Percentiles rank a stretch among this genome's conserved stretches.
These are phyloP conservation scores for Silurus lanzhouensis DNA, from an alignment of 2,797 vertebrate genomes.

Conservation along the genomic window DNA sequence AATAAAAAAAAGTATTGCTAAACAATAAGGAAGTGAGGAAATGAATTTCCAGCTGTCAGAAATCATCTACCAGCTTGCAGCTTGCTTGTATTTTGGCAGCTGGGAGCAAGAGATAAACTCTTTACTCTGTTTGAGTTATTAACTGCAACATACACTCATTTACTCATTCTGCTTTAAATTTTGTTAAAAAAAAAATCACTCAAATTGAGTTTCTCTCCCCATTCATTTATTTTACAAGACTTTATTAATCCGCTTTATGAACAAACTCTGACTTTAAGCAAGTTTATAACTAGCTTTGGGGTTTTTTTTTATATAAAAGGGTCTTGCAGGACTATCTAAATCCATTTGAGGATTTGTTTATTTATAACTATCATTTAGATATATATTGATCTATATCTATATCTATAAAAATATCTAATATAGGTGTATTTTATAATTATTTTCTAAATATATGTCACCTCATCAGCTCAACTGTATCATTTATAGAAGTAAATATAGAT, in stretches of 20 bases:
- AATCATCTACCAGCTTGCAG: conserved; percentile 1
- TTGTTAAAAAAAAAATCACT: background rate
- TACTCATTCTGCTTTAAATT: background rate
- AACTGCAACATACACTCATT: background rate
- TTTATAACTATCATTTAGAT: background rate
- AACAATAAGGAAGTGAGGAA: background rate
- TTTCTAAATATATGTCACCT: background rate
- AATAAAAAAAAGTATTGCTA: background rate
- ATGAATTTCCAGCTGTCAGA: background rate
- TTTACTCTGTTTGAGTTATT: no score
- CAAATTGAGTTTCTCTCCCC: background rate
- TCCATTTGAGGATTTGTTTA: background rate
- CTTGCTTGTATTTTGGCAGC: conserved; percentile 10
- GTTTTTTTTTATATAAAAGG: background rate
- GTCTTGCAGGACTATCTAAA: background rate
- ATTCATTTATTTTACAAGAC: background rate
- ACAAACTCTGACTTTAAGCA: background rate
- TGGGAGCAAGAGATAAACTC: background rate
- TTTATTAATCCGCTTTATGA: background rate
- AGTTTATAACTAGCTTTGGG: background rate
- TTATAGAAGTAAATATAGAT: background rate
- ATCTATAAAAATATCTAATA: no score
- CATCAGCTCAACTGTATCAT: background rate
- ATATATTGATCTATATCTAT: background rate
- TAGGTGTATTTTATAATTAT: background rate